Percentiles rank a stretch among this genome's conserved stretches.
Evolutionary conservation across 2,113 vertebrate genomes (phyloP).

Genomic region (Oxyura jamaicensis): DNA sequence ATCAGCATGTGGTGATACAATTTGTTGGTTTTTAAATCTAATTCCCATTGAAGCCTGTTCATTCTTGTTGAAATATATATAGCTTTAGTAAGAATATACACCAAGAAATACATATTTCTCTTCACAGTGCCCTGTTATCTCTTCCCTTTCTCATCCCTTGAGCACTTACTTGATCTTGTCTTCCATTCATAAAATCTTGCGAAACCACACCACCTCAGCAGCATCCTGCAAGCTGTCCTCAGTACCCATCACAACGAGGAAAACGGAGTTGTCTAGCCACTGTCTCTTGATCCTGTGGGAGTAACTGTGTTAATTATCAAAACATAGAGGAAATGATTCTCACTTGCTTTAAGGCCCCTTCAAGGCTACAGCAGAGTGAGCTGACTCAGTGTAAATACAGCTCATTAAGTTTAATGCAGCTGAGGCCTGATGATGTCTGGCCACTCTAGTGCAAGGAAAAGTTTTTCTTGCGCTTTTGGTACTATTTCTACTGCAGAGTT

Average conservation of each 20-base stretch:
- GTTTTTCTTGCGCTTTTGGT: background rate
- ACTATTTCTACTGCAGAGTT: background rate
- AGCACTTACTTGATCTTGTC: background rate
- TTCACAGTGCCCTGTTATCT: background rate
- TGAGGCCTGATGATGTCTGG: background rate
- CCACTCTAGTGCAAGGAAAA: background rate
- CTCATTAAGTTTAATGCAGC: constrained; percentile 6
- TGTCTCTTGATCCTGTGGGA: background rate
- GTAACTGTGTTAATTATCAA: background rate
- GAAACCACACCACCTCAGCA: background rate
- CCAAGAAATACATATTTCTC: background rate
- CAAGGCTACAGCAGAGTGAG: background rate
- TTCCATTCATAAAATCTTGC: background rate
- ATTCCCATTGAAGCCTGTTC: background rate
- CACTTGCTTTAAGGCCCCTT: constrained; percentile 17
- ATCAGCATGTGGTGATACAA: fast-evolving
- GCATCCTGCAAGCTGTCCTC: background rate
- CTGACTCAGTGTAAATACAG: background rate
- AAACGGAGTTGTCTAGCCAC: background rate
- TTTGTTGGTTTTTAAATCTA: background rate
- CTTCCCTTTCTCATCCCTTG: background rate
- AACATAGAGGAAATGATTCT: background rate
- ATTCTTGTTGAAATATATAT: background rate
- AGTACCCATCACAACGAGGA: background rate
- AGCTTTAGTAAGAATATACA: background rate